Base-by-base conservation (phyloP, 2,113 vertebrate genomes). In the Aix galericulata region DNA sequence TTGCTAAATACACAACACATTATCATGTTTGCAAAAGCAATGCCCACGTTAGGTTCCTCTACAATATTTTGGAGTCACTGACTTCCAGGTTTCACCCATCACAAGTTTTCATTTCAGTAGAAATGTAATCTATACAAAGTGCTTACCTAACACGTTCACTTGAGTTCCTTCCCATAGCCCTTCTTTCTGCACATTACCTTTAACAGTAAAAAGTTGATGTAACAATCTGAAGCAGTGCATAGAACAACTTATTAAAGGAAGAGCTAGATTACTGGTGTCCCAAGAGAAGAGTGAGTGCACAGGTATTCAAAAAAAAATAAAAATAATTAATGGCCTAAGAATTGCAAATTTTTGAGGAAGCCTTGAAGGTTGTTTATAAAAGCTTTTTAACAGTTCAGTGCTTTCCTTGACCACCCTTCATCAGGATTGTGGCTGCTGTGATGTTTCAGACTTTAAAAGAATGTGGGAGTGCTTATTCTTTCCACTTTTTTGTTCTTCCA, bases 31-130 rank as follows among this genome's bases (percentile, higher is more conserved):
- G 67, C 27, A 82, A 69, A 64, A 22, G 8, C 27, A 87, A 44
- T 29, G 55, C 64, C 22, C 63, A 29, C 4, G 2, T 68, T 42
- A 80, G 38, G 38, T 66, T n/a, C 29, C 17, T 16, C 38, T 53
- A 15, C 8, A 26, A 27, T 26, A 11, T 52, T 89, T 63, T 1
- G 0, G 1, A 9, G n/a, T 58, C 15, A 29, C 4, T 4, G 5
- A 38, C 13, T 88, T 83, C 5, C 59, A 88, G 29, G 34, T 59
- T 82, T 84, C 17, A 82, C 17, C 26, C 17, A 1, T 29, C 17
- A n/a, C 17, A 66, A 48, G 22, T 82, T 68, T 88, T 38, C 9
- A 42, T 59, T 79, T 89, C 40, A 77, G 25, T 27, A 68, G 23
- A 69, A 88, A 26, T 2, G 25, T 8, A 7, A 50, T 59, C 11